These are phyloP conservation scores for Macquaria ambigua DNA, from an alignment of 2,113 vertebrate species.

Conservation along the genomic window DNA sequence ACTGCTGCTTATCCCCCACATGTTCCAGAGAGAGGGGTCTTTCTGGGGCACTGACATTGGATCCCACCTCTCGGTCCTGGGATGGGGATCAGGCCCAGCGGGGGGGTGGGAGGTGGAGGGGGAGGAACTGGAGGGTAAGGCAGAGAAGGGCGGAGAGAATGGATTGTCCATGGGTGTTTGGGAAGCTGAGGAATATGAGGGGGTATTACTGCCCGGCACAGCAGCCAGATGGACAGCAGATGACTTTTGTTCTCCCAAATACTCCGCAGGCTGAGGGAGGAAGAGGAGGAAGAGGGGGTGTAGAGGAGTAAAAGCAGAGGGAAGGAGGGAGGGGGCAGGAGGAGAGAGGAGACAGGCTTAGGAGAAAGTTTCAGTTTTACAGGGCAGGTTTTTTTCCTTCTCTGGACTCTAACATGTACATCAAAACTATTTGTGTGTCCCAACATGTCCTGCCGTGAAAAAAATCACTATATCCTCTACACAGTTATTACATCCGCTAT, in stretches of 20 bases:
- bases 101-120: neutral
- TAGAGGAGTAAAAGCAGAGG: conserved; percentile 2
- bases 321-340: neutral
- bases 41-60: conserved; percentile 77
- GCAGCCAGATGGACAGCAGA: conserved; percentile 80
- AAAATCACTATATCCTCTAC: neutral
- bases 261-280: conserved; percentile 26
- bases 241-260: conserved; percentile 73
- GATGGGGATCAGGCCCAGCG: conserved; percentile 39
- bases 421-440: neutral
- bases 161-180: conserved; percentile 78
- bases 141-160: conserved; percentile 56
- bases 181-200: conserved; percentile 66
- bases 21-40: conserved; percentile 71
- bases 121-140: neutral
- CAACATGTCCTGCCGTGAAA: neutral
- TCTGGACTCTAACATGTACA: conserved; percentile 1
- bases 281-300: conserved; percentile 5
- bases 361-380: conserved; percentile 41
- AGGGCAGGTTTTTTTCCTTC: neutral
- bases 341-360: conserved; percentile 1
- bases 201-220: conserved; percentile 60
- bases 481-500: neutral
- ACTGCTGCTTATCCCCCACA: conserved; percentile 55
- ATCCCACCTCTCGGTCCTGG: conserved; percentile 69